A percentile compares a stretch with the other conserved stretches of the same genome.
Conservation (phyloP, 2,797 vertebrate species). For the Phrynocephalus forsythii region DNA sequence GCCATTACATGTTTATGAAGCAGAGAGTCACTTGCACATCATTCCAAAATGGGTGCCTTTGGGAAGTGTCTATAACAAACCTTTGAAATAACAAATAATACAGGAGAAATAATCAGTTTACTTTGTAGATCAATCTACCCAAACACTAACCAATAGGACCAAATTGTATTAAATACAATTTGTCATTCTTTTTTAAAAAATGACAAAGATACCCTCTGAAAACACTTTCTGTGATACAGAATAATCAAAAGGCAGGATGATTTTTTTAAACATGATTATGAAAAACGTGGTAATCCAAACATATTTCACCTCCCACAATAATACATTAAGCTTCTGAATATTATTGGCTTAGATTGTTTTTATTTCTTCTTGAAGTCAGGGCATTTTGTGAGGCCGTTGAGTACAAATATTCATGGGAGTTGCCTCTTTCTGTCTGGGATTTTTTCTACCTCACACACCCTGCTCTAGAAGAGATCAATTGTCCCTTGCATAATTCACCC, state of each 20-base stretch:
- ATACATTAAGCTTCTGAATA: neutral
- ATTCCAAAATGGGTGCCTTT: neutral
- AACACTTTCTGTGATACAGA: neutral
- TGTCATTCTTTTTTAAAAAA: neutral
- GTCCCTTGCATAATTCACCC: slow-evolving; percentile 20
- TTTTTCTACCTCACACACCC: slow-evolving; percentile 32
- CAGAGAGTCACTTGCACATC: neutral
- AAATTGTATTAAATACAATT: neutral
- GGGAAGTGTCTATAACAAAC: neutral
- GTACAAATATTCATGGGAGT: slow-evolving; percentile 36
- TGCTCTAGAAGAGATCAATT: slow-evolving; percentile 16
- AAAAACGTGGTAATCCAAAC: neutral
- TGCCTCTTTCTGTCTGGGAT: neutral
- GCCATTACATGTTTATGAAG: neutral
- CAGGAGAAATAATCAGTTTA: neutral
- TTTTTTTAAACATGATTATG: too few relatives aligned
- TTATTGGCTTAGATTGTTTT: neutral
- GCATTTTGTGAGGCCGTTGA: neutral
- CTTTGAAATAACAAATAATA: neutral
- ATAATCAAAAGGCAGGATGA: too few relatives aligned
- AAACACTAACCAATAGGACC: neutral
- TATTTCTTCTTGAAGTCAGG: neutral
- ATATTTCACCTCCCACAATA: neutral
- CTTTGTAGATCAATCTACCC: neutral
- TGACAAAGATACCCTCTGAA: neutral